Evolutionary conservation across 2,113 vertebrate species (phyloP).

Genomic region (Ondatra zibethicus): DNA sequence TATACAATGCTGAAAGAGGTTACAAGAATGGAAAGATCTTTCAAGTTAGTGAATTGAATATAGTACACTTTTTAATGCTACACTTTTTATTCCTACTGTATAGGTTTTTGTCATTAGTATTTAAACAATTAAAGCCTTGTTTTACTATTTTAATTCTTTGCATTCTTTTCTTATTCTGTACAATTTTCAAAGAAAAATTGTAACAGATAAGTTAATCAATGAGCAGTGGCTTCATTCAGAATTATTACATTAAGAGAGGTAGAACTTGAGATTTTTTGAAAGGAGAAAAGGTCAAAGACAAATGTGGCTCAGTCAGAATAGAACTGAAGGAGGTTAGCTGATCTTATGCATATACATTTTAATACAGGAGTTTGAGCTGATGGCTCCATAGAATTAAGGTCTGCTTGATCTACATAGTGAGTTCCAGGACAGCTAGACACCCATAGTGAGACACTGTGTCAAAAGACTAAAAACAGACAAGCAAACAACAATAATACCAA

Average conservation of each 20-base stretch:
- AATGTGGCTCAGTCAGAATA: not conserved
- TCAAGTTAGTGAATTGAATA: not conserved
- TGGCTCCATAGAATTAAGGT: not conserved
- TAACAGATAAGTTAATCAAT: not conserved
- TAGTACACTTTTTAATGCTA: not conserved
- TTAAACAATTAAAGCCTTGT: not conserved
- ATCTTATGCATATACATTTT: not conserved
- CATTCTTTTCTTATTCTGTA: not conserved
- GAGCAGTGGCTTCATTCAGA: not conserved
- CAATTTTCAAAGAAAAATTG: not conserved
- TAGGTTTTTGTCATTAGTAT: not conserved
- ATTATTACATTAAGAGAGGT: not conserved
- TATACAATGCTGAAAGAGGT: not conserved
- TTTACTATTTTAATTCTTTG: not conserved
- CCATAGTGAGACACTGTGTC: not conserved
- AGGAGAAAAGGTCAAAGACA: not conserved
- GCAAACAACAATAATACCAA: not conserved
- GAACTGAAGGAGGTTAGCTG: not conserved
- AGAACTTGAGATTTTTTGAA: not conserved
- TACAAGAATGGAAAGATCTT: not conserved
- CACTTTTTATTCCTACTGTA: not conserved
- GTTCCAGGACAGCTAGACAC: too few species aligned
- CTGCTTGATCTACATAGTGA: not conserved
- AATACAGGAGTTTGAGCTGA: not conserved
- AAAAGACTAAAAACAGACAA: not conserved